Evolutionary conservation across 1,140 invertebrate genomes (phyloP), one percentile per base, ranked within the genome.

Genomic region (Kradibia gibbosae): DNA sequence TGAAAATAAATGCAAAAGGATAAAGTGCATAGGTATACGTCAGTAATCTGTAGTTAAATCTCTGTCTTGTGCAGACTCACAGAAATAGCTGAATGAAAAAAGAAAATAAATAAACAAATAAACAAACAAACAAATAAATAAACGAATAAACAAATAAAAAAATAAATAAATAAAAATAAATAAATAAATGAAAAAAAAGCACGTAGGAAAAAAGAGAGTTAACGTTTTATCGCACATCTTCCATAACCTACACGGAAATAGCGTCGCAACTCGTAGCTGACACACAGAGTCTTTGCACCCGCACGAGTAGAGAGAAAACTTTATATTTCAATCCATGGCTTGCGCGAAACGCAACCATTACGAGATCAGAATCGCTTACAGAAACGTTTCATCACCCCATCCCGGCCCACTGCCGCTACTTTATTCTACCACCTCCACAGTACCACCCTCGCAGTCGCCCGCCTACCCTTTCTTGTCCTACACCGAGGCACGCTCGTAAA

Each of bases 381-480:
- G 84, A 81, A 86, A 84, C 83, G 84, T 85, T 85, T 85, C 48
- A 83, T 83, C 84, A 83, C 76, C 78, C 20, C 39, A 31, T 36
- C 25, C 20, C 62, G 28, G 60, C 45, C 79, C 62, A 72, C 67
- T 83, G 74, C 60, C 76, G 17, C 53, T 22, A 10, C 15, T 22
- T n/a, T 15, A 15, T n/a, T 10, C 20, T 20, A 10, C n/a, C 53
- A 7, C 53, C n/a, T 22, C 53, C 13, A 10, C 20, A 10, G n/a
- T 17, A 57, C 20, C 62, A 1, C 15, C 62, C 62, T 13, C 31
- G 62, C 31, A 5, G 11, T 22, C 31, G 1, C 62, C 31, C 34
- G 20, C 36, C 25, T 15, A 5, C 62, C 50, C 5, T 34, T 20
- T 36, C 34, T 7, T 36, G n/a, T 17, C 22, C 50, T 39, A 53